These are phyloP conservation scores for Syrphus vitripennis DNA, from an alignment of 2,888 invertebrate genomes.

Conservation along the genomic window DNA sequence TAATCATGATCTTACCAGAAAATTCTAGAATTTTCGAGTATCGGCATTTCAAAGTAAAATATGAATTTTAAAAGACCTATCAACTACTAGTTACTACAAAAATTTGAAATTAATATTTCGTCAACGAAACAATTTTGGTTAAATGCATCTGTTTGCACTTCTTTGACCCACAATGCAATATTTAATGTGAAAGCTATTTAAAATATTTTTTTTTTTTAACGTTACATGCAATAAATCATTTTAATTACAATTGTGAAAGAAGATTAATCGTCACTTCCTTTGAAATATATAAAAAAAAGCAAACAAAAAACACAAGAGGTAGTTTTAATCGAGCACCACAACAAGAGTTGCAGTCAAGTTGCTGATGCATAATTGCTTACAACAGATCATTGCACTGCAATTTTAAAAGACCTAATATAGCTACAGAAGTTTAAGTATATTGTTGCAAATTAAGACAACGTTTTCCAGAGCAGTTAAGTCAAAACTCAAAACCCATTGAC, in stretches of 20 bases:
- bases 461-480: slow-evolving; percentile 36
- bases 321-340: slow-evolving; percentile 36
- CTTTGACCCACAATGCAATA: slow-evolving; percentile 19
- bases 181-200: slow-evolving; percentile 12
- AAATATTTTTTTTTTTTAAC: slow-evolving; percentile 30
- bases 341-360: slow-evolving; percentile 36
- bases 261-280: slow-evolving; percentile 57
- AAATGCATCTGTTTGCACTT: slow-evolving; percentile 52
- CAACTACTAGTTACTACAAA: too few relatives aligned
- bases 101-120: neutral
- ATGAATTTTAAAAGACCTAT: too few relatives aligned
- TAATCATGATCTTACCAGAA: too few relatives aligned
- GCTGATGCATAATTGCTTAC: slow-evolving; percentile 47
- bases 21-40: too few relatives aligned
- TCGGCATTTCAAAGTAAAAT: too few relatives aligned
- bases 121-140: slow-evolving; percentile 26
- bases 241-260: slow-evolving; percentile 47
- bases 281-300: slow-evolving; percentile 17
- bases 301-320: slow-evolving; percentile 19
- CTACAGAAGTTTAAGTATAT: slow-evolving; percentile 45
- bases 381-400: slow-evolving; percentile 36
- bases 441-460: slow-evolving; percentile 65
- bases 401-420: slow-evolving; percentile 31
- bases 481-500: slow-evolving; percentile 64
- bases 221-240: slow-evolving; percentile 58